These are phyloP conservation scores for Ectemnius lituratus DNA, from an alignment of 2,888 invertebrate genomes.

Conservation along the genomic window DNA sequence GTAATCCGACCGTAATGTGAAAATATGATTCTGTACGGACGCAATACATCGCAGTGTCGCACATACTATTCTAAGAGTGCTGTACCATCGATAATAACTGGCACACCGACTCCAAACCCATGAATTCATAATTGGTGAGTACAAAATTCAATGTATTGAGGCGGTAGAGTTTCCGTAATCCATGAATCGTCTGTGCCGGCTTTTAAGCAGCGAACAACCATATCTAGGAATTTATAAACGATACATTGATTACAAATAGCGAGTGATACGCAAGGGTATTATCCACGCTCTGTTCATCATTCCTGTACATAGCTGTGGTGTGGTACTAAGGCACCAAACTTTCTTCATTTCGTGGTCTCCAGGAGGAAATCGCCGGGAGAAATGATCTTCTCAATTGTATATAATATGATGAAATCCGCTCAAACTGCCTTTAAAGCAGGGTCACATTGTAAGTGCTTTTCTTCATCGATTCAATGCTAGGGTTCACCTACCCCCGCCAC, in stretches of 20 bases:
- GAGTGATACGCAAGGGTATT: slow-evolving; percentile 60
- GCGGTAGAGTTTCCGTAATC: neutral
- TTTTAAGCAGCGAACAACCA: slow-evolving; percentile 64
- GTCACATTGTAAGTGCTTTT: slow-evolving; percentile 35
- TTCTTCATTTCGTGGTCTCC: slow-evolving; percentile 56
- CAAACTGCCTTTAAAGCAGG: slow-evolving; percentile 35
- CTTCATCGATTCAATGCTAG: slow-evolving; percentile 8
- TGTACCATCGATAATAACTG: no score
- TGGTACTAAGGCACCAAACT: slow-evolving; percentile 59
- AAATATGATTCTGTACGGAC: neutral
- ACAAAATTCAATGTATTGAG: no score
- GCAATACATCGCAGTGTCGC: neutral
- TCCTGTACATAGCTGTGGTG: slow-evolving; percentile 67
- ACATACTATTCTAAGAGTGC: no score
- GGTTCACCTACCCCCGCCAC: neutral
- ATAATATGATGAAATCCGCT: slow-evolving; percentile 56
- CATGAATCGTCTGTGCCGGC: slow-evolving; percentile 46
- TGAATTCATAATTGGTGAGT: no score
- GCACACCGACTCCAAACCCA: no score
- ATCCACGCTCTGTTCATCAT: slow-evolving; percentile 63
- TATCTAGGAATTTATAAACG: slow-evolving; percentile 69
- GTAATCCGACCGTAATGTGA: neutral
- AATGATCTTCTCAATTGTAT: slow-evolving; percentile 53
- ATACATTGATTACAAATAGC: slow-evolving; percentile 59
- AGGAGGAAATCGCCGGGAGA: slow-evolving; percentile 28